Conservation (phyloP, 2,888 invertebrate genomes). For the Drosophila subsilvestris region DNA sequence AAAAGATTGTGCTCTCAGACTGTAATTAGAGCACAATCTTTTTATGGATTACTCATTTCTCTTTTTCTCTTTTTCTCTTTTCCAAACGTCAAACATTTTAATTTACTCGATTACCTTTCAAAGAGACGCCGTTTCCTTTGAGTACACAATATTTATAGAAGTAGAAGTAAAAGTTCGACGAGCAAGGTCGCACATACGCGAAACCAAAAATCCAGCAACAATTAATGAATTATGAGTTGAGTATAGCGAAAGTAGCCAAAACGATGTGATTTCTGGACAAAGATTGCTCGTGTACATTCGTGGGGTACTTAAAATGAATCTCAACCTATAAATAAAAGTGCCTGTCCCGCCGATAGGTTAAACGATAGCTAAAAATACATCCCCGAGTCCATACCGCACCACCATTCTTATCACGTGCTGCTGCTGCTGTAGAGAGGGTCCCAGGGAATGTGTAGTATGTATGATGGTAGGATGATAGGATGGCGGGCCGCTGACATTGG, state of each 20-base stretch:
- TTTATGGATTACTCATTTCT: not conserved
- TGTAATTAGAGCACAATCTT: not conserved
- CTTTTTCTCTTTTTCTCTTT: not conserved
- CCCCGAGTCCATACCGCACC: slow-evolving; percentile 1
- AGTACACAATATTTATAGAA: not conserved
- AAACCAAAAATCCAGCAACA: not conserved
- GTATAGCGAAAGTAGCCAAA: not conserved
- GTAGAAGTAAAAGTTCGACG: not conserved
- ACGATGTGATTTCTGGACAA: not conserved
- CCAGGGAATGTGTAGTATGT: not conserved
- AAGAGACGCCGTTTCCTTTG: not conserved
- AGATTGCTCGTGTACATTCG: not conserved
- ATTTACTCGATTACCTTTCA: not conserved
- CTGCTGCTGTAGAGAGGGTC: slow-evolving; percentile 19
- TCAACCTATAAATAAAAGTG: slow-evolving; percentile 61
- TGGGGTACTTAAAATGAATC: slow-evolving; percentile 42
- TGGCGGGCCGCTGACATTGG: slow-evolving; percentile 1
- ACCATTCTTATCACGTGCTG: slow-evolving; percentile 69
- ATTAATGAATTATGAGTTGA: not conserved
- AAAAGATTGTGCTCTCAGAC: no score
- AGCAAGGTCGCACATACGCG: not conserved
- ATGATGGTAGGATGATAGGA: slow-evolving; percentile 7
- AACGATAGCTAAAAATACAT: slow-evolving; percentile 55
- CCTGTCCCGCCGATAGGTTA: slow-evolving; percentile 41
- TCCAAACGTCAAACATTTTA: not conserved